A percentile compares a stretch with the other conserved stretches of the same genome.
Evolutionary conservation across 2,797 vertebrate genomes (phyloP).

Genomic region (Jordanella pulchra): DNA sequence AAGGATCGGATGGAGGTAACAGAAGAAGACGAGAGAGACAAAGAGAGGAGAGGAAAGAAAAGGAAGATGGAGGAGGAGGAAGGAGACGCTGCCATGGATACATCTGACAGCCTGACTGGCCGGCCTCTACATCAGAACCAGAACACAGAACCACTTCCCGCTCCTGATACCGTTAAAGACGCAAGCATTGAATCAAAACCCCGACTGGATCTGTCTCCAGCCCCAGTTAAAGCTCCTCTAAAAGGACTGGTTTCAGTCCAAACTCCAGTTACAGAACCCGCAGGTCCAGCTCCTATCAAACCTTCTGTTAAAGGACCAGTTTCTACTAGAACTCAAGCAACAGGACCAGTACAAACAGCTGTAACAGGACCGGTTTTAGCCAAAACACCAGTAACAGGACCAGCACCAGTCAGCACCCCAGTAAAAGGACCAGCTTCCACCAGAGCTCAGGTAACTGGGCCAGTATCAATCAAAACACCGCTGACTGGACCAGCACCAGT

Average conservation of each 20-base stretch:
- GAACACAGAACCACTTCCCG: background rate
- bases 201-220: background rate
- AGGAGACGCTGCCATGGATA: conserved; percentile 49
- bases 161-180: background rate
- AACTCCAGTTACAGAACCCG: background rate
- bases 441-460: conserved; percentile 6
- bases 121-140: conserved; percentile 25
- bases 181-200: conserved; percentile 20
- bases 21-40: conserved; percentile 43
- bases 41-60: conserved; percentile 28
- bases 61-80: conserved; percentile 34
- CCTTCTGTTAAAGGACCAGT: background rate
- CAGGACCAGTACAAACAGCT: background rate
- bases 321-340: background rate
- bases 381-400: background rate
- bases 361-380: background rate
- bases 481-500: background rate
- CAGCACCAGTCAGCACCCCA: conserved; percentile 3
- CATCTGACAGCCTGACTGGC: conserved; percentile 35
- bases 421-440: no score
- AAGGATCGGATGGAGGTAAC: conserved; percentile 52
- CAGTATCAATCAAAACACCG: conserved; percentile 10
- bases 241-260: conserved; percentile 18
- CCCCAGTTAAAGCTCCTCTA: background rate
- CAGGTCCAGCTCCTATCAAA: conserved; percentile 10